Evolutionary conservation across 1,140 invertebrate genomes (phyloP), one percentile per base, ranked within the genome.

Genomic region (Pseudoatta argentina): DNA sequence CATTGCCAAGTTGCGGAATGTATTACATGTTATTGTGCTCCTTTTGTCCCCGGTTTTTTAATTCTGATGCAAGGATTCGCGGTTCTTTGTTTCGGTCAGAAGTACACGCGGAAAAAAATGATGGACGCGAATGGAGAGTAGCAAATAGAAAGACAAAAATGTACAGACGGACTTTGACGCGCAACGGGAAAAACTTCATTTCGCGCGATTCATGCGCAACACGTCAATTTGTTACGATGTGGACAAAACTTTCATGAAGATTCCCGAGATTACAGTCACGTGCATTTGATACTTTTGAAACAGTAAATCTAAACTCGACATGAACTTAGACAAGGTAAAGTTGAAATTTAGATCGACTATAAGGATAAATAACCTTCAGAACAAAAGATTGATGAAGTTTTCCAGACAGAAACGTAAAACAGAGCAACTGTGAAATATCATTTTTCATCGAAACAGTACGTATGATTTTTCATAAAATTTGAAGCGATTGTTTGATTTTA

Each of bases 181-280:
- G 48, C 18, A 24, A 64, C 18, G 21, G 10, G 16, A 44, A 82
- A 64, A 66, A 51, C 57, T 39, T 86, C 21, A 86, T 69, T 82
- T 86, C 55, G 71, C n/a, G 39, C 53, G 64, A 86, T 81, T 86
- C 76, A 86, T 75, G 79, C 44, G 79, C 79, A 61, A 73, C 55
- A 73, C 55, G 55, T 75, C 55, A 83, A 83, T 83, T 83, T 39
- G 55, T 83, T 61, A 83, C n/a, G 24, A 83, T 57, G 79, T 73
- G 34, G 53, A n/a, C 14, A n/a, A 51, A 73, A 75, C 64, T 75
- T 83, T 73, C 8, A 39, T 44, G 55, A 14, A 2, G 55, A 48
- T 61, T 48, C 14, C n/a, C 55, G 57, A 48, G 79, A 83, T 83
- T 83, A 24, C 55, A 83, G 27, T 75, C 79, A 75, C 55, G 79